Base-by-base conservation (phyloP, 2,113 vertebrate species). In the Platichthys flesus region DNA sequence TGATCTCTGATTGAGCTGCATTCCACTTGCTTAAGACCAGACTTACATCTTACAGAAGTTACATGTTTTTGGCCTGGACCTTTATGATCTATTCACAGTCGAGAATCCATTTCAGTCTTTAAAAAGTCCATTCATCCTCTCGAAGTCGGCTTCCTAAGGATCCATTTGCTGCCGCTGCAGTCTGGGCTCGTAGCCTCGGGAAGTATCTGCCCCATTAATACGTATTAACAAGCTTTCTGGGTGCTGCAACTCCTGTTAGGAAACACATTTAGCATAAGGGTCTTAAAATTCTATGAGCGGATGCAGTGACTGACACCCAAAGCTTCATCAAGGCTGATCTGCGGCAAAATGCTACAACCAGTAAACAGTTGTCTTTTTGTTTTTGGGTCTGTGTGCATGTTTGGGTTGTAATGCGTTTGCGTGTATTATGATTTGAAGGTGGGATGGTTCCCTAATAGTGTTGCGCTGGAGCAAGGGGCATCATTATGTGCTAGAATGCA, bases 151-250 rank as follows among this genome's bases (percentile, higher is more conserved):
- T 47, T 55, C 60, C 15, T 24, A 16, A 69, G 58, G 24, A 28
- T 57, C 66, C 63, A 51, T 45, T 58, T 69, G 64, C 47, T 73
- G 45, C 21, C 9, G 10, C 23, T 26, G 71, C 64, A 21, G 59
- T 71, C 57, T 78, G 71, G 31, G 31, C 66, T 71, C 73, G 59
- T 37, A 59, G 62, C 83, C 72, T 64, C 10, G 0, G 72, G 65
- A 61, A 76, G 47, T 18, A 49, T 37, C 24, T 81, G 57, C 71
- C 20, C 71, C 20, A 15, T 37, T 66, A 31, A 67, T 65, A 12
- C 15, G 7, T 64, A 74, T 85, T 83, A 85, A 81, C 63, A 78
- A 66, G 72, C 57, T 56, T 5, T 62, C 69, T 73, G 24, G 73
- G 69, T 71, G 76, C 79, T 24, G 59, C 55, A 21, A 37, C 18